Conservation (phyloP, 2,113 vertebrate genomes). For the western clawed frog (Xenopus tropicalis) region UCB_Xtro_10.0 CM004445.2:87024501-87025000, state of each 20-base stretch:
- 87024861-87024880: background rate
- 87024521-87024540: too few relatives aligned
- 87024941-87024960: constrained; percentile 9
- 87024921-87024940: background rate
- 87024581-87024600: too few relatives aligned
- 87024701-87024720: background rate
- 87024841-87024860: background rate
- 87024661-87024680: too few relatives aligned
- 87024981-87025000: constrained; percentile 32
- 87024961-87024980: constrained; percentile 34
- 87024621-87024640: too few relatives aligned
- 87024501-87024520: too few relatives aligned
- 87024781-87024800: background rate
- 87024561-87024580: too few relatives aligned
- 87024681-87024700: background rate
- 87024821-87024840: background rate
- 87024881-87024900: background rate
- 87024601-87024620: too few relatives aligned
- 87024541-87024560: too few relatives aligned
- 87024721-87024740: background rate
- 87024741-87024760: too few relatives aligned
- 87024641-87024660: too few relatives aligned
- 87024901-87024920: background rate
- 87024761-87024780: too few relatives aligned
- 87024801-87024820: background rate